Percentiles rank a stretch among this genome's conserved stretches.
These are phyloP conservation scores for Perca schrenkii DNA, from an alignment of 2,113 vertebrate species.

Conservation along the genomic window DNA sequence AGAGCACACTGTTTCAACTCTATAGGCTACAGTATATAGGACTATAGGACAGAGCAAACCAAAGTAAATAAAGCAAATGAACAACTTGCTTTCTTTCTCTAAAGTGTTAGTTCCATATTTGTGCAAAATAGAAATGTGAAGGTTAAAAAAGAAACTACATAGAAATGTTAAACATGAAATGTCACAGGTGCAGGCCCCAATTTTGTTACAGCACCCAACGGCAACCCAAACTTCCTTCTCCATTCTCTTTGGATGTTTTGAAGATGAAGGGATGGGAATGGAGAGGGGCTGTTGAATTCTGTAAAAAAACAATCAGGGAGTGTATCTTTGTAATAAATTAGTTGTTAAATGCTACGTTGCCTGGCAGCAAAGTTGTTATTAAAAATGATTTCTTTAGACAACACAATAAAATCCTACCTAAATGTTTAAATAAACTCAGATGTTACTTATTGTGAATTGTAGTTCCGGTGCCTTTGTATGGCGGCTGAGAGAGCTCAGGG, in stretches of 20 bases:
- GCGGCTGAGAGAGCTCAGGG: background rate
- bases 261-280: background rate
- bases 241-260: no score
- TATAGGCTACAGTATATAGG: background rate
- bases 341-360: background rate
- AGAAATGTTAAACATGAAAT: background rate
- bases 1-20: background rate
- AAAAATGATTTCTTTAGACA: background rate
- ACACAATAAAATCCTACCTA: background rate
- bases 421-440: background rate
- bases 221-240: background rate
- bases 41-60: slow-evolving; percentile 39
- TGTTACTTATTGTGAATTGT: background rate
- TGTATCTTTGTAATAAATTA: background rate
- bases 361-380: background rate
- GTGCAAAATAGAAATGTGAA: slow-evolving; percentile 69
- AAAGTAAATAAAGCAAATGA: slow-evolving; percentile 51
- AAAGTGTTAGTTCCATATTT: slow-evolving; percentile 52
- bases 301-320: background rate
- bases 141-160: slow-evolving; percentile 1
- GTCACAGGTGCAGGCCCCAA: background rate
- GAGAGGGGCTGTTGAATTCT: background rate
- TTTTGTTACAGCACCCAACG: background rate
- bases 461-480: background rate
- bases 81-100: slow-evolving; percentile 4